These are phyloP conservation scores for Megaceryle alcyon DNA, from an alignment of 2,797 vertebrate species.

Conservation along the genomic window DNA sequence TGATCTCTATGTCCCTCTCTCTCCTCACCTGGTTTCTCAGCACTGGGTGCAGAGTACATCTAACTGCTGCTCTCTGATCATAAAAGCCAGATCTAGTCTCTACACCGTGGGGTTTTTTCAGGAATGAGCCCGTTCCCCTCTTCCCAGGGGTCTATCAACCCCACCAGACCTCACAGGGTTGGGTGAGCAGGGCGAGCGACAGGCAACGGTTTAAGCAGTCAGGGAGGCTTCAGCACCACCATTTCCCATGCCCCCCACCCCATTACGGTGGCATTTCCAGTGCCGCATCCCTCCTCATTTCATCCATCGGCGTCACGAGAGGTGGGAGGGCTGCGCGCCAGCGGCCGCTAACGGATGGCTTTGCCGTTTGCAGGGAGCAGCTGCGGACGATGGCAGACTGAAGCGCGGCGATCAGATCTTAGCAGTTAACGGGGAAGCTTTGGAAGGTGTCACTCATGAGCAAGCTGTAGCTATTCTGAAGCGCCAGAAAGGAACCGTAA, in stretches of 20 bases:
- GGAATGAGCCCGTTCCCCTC: neutral
- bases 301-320: neutral
- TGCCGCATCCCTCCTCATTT: neutral
- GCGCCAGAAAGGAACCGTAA: constrained; percentile 87
- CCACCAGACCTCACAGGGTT: neutral
- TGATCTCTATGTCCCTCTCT: neutral
- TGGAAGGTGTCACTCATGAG: constrained; percentile 91
- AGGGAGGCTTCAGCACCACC: neutral
- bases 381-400: constrained; percentile 87
- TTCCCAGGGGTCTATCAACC: fast-evolving
- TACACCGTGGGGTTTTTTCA: neutral
- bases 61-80: neutral
- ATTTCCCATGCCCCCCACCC: neutral
- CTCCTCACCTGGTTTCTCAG: neutral
- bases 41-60: fast-evolving
- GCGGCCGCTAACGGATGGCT: neutral
- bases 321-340: fast-evolving
- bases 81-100: neutral
- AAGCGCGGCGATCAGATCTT: constrained; percentile 94
- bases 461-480: constrained; percentile 92
- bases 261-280: fast-evolving
- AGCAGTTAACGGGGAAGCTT: constrained; percentile 88
- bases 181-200: fast-evolving
- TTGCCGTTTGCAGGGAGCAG: constrained; percentile 86
- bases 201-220: fast-evolving